phyloP scores from a whole-genome alignment of 92 coral and sea anemone genomes.

The Zoanthus sociatus region DNA sequence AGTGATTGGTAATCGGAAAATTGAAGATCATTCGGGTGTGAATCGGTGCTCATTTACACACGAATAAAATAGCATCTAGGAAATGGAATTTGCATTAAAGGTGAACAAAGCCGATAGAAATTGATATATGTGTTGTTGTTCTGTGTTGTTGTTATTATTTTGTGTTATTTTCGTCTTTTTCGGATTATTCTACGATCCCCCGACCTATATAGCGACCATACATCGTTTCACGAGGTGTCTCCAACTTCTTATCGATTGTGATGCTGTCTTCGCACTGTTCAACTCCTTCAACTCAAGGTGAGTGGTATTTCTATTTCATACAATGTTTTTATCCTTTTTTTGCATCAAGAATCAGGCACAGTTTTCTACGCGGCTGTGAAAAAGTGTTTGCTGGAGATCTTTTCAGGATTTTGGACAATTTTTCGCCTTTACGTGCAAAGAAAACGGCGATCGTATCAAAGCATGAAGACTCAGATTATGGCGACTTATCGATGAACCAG shows the following conservation, averaged over 20 bases:
- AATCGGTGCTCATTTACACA: too few relatives aligned
- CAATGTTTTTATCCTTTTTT: not conserved
- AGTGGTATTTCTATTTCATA: not conserved
- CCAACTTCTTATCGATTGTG: too few relatives aligned
- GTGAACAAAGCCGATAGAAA: too few relatives aligned
- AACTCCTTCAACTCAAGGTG: not conserved
- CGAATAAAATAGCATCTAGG: not conserved
- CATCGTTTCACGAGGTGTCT: too few relatives aligned
- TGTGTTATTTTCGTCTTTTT: conserved; percentile 7
- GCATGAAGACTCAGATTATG: not conserved
- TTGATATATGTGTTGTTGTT: too few relatives aligned
- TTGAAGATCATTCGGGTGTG: too few relatives aligned
- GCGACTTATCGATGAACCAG: not conserved
- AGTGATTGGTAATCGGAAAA: too few relatives aligned
- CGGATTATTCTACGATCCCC: too few relatives aligned
- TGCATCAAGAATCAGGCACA: too few relatives aligned
- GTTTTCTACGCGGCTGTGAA: not conserved
- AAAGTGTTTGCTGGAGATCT: not conserved
- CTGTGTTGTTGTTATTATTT: not conserved
- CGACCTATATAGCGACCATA: too few relatives aligned
- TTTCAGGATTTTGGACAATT: not conserved
- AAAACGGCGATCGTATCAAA: not conserved
- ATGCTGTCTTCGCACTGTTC: not conserved
- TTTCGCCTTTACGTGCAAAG: not conserved
- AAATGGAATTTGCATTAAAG: not conserved